A percentile compares a stretch with the other conserved stretches of the same genome.
Conservation (phyloP, 2,888 invertebrate genomes). For the Oxycera nigricornis region DNA sequence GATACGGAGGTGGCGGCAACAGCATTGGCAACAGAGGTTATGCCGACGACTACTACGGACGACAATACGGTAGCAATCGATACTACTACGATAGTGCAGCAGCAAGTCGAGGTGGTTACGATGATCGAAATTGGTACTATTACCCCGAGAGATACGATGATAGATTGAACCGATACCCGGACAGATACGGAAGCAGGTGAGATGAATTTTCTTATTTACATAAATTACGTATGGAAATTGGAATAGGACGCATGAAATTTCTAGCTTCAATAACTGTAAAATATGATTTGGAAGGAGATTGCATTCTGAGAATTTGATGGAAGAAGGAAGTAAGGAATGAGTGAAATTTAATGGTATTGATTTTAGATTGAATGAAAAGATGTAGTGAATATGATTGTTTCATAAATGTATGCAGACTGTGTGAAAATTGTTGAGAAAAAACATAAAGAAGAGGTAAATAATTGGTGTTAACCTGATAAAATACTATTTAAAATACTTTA, state of each 20-base stretch:
- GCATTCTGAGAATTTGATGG: neutral
- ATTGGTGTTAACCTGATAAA: too few species aligned
- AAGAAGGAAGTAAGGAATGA: too few species aligned
- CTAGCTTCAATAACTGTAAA: neutral
- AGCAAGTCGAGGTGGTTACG: slow-evolving; percentile 46
- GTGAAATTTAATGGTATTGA: too few species aligned
- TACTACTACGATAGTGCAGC: slow-evolving; percentile 39
- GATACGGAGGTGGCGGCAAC: neutral
- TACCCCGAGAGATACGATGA: slow-evolving; percentile 49
- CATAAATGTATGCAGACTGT: too few species aligned
- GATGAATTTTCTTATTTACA: slow-evolving; percentile 25
- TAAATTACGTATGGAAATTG: slow-evolving; percentile 4
- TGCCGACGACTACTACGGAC: neutral
- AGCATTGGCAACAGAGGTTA: neutral
- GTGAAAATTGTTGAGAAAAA: too few species aligned
- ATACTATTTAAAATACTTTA: too few species aligned
- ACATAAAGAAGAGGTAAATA: too few species aligned
- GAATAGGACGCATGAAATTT: slow-evolving; percentile 1
- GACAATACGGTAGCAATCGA: slow-evolving; percentile 10
- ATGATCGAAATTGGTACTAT: slow-evolving; percentile 50
- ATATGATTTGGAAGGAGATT: neutral
- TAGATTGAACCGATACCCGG: slow-evolving; percentile 42
- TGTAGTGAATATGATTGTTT: too few species aligned
- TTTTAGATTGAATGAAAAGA: too few species aligned
- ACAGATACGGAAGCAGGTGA: slow-evolving; percentile 44